Conservation (phyloP, 2,888 invertebrate species). For the Patella pellucida region DNA sequence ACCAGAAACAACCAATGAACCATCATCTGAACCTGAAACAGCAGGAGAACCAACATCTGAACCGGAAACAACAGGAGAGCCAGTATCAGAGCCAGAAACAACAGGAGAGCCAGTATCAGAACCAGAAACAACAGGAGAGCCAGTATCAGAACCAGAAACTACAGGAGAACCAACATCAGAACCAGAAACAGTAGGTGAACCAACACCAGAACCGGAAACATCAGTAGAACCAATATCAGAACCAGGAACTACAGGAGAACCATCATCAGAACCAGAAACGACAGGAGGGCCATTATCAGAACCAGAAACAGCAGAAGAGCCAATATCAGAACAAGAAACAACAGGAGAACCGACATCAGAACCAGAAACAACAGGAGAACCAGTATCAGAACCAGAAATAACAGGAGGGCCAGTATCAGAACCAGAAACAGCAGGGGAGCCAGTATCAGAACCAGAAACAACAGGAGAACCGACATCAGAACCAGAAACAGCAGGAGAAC, state of each 20-base stretch:
- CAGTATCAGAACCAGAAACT: conserved; percentile 15
- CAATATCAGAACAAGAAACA: conserved; percentile 18
- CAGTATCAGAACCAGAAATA: conserved; percentile 17
- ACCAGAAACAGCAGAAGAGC: conserved; percentile 12
- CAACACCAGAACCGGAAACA: conserved; percentile 16
- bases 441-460: conserved; percentile 18
- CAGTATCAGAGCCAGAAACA: conserved; percentile 18
- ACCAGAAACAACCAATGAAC: conserved; percentile 7
- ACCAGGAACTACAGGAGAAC: conserved; percentile 8
- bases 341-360: conserved; percentile 21
- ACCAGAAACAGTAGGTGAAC: conserved; percentile 20
- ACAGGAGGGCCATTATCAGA: conserved; percentile 18
- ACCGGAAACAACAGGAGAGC: conserved; percentile 14
- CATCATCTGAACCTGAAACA: conserved; percentile 18
- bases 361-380: conserved; percentile 19
- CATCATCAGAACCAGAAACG: conserved; percentile 21
- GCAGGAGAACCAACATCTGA: conserved; percentile 15
- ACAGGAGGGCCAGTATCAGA: conserved; percentile 12
- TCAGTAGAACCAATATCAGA: conserved; percentile 9
- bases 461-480: conserved; percentile 11
- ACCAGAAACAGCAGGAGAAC: conserved; percentile 14
- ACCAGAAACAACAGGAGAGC: conserved; percentile 19
- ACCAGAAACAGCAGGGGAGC: conserved; percentile 19
- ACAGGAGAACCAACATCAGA: conserved; percentile 6
- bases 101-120: conserved; percentile 20